Evolutionary conservation across 2,113 vertebrate genomes (phyloP), one percentile per base, ranked within the genome.

Genomic region (Gallinago media): DNA sequence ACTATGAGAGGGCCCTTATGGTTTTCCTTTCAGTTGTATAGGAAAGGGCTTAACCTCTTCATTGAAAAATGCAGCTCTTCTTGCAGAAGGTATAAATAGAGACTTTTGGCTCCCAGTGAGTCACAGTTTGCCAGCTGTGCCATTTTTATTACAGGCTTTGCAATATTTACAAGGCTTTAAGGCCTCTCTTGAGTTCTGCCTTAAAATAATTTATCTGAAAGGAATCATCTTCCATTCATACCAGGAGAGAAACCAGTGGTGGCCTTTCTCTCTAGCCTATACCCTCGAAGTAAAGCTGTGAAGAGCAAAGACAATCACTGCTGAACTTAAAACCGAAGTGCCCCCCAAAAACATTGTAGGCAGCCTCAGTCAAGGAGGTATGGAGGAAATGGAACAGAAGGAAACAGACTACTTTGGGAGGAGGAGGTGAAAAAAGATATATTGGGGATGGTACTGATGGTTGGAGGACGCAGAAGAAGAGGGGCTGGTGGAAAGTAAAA

Each of bases 121-220:
- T 16, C 36, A 11, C 63, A 15, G 36, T 83, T 58, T 96, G 85
- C 92, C 83, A 91, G 75, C 94, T 73, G n/a, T 36, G 75, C 54
- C 58, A 29, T 58, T 77, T 70, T 76, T 70, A 34, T 31, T 66
- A 26, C 29, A 83, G 50, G 46, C 46, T 93, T 66, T 94, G 85
- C 88, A 88, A 10, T 71, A 92, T 94, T 92, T 88, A 72, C 83
- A 67, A 71, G 72, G 63, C 10, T 93, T 83, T 83, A 88, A 88
- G 75, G 54, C 36, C 83, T 58, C 70, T 86, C 85, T 73, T 77
- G 63, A 91, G 27, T 31, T 86, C 22, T 80, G 76, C 72, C 55
- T 59, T 65, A 17, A 85, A 89, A 55, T 26, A 61, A 73, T 58
- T 50, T 9, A 46, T 54, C 27, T 80, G 74, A 44, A 88, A 91